Percentiles rank a stretch among this genome's conserved stretches.
Conservation (phyloP, 2,113 vertebrate species). For the Neolamprologus variostigma region DNA sequence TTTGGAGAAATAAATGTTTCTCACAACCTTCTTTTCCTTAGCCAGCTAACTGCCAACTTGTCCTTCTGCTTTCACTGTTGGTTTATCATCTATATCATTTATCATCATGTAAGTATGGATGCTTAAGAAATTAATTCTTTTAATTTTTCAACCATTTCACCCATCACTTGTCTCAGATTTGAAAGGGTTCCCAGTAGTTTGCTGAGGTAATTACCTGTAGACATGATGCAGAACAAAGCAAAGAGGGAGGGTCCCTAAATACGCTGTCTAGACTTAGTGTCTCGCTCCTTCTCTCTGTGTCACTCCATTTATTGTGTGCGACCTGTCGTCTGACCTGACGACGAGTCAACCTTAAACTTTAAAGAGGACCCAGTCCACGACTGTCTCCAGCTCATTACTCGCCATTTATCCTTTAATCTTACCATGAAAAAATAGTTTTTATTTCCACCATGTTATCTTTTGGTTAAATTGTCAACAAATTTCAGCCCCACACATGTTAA, state of each 20-base stretch:
- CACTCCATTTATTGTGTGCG: conserved; percentile 55
- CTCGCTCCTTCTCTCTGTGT: conserved; percentile 47
- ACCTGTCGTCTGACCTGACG: conserved; percentile 43
- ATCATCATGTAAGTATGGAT: background rate
- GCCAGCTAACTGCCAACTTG: background rate
- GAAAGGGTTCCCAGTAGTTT: conserved; percentile 47
- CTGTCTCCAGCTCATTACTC: conserved; percentile 25
- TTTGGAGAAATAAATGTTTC: background rate
- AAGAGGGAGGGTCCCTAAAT: conserved; percentile 67
- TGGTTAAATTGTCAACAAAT: background rate
- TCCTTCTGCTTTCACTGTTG: background rate
- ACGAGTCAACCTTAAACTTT: conserved; percentile 33
- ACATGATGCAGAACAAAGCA: conserved; percentile 71
- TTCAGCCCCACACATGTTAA: background rate
- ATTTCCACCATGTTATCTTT: background rate
- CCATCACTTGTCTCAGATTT: conserved; percentile 20
- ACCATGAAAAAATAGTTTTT: background rate
- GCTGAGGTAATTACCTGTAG: conserved; percentile 74
- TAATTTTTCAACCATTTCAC: background rate
- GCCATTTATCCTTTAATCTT: conserved; percentile 31
- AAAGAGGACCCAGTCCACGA: conserved; percentile 30
- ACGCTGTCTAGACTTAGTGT: conserved; percentile 72
- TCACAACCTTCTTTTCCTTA: background rate
- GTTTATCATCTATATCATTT: background rate
- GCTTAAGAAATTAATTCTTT: background rate